Base-by-base conservation (phyloP, 2,888 invertebrate genomes). In the Parasteatoda lunata region DNA sequence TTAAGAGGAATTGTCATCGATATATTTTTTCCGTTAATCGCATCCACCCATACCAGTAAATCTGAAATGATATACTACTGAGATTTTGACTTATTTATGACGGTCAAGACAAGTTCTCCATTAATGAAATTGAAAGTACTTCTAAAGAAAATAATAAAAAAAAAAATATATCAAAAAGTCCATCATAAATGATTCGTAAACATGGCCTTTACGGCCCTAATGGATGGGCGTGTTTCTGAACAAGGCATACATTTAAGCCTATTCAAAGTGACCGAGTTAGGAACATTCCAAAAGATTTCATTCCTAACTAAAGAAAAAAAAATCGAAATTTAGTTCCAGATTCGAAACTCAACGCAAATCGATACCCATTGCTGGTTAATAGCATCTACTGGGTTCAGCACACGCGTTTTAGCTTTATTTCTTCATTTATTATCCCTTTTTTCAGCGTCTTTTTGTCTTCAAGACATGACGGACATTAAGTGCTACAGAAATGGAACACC, bases 351-450 rank as follows among this genome's bases (percentile, higher is more conserved):
- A 11, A 6, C 5, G n/a, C 47, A 54, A 77, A 77, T 77, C 77
- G 77, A 77, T 77, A 77, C 54, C n/a, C 59, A n/a, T 47, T 69
- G 69, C 68, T 13, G 69, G 47, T 66, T 77, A 77, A 77, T 77
- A 54, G 69, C 49, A 11, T 13, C 77, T 66, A 15, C 54, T 45
- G 59, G 45, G 66, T 66, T 51, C n/a, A 59, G n/a, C 59, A 13
- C 68, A 65, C 68, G 15, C 77, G n/a, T 15, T 49, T 65, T 15
- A 30, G 51, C 51, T 77, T 68, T 77, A 77, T 77, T 77, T 72
- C 48, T 52, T 65, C 66, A 77, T 77, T 77, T 64, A 59, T 75
- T 30, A 45, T 47, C 66, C 30, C 8, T 66, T 54, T n/a, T 64
- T 77, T 66, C 66, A 15, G 66, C 9, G 30, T 9, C 66, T 68